Evolutionary conservation across 2,113 vertebrate species (phyloP).

Genomic region (Ctenomys sociabilis): DNA sequence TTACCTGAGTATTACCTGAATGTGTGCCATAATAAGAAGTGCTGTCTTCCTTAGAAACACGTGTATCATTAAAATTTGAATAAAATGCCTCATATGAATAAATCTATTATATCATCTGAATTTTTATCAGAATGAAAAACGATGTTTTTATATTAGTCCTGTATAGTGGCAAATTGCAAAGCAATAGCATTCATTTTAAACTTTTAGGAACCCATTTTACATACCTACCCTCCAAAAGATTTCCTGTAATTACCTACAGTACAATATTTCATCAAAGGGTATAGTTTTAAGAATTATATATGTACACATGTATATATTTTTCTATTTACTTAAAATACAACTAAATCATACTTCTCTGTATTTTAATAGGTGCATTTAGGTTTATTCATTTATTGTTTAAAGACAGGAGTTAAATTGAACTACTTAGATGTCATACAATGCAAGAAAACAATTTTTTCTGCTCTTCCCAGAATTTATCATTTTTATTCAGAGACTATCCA

Average conservation of each 20-base stretch:
- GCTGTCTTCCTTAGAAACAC: not conserved
- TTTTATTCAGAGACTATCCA: not conserved
- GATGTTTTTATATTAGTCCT: not conserved
- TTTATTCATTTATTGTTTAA: not conserved
- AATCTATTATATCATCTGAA: not conserved
- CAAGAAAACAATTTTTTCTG: not conserved
- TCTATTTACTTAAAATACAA: not conserved
- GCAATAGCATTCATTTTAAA: conserved; percentile 18
- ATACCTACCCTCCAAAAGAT: not conserved
- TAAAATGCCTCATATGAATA: not conserved
- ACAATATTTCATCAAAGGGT: not conserved
- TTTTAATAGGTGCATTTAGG: not conserved
- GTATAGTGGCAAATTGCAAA: not conserved
- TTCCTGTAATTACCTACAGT: not conserved
- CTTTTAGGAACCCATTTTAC: conserved; percentile 36
- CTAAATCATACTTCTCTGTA: not conserved
- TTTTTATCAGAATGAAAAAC: conserved; percentile 21
- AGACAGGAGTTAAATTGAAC: not conserved
- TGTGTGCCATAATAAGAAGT: not conserved
- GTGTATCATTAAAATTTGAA: not conserved
- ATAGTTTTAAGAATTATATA: not conserved
- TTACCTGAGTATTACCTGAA: not conserved
- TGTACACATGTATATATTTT: not conserved
- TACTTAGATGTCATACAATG: not conserved
- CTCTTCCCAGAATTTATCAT: not conserved